Evolutionary conservation across 2,888 invertebrate genomes (phyloP).

Genomic region (Aphodius sticticus): DNA sequence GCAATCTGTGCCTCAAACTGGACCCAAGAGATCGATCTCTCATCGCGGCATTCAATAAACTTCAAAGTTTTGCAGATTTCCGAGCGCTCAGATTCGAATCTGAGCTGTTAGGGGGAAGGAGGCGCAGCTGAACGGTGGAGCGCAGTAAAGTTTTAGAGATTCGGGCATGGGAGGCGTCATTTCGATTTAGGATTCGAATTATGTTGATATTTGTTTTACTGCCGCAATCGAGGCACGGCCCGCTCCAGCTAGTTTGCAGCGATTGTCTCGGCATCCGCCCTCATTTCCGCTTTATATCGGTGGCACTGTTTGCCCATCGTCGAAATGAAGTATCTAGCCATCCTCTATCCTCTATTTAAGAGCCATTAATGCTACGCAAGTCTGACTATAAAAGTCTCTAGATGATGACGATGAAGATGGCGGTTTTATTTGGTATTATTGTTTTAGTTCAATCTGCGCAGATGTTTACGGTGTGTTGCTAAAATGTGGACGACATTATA

Average conservation of each 20-base stretch:
- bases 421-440: not conserved
- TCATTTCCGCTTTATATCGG: not conserved
- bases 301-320: not conserved
- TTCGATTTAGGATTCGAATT: not conserved
- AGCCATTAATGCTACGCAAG: not conserved
- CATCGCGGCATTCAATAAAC: slow-evolving; percentile 4
- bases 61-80: not conserved
- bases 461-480: not conserved
- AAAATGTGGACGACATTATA: not conserved
- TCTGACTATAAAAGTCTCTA: not conserved
- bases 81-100: not conserved
- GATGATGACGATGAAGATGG: not conserved
- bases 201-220: slow-evolving; percentile 4
- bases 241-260: not conserved
- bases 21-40: not conserved
- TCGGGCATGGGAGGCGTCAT: not conserved
- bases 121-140: not conserved
- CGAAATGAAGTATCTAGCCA: not conserved
- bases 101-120: not conserved
- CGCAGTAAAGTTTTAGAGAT: not conserved
- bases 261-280: not conserved
- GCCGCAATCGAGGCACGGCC: not conserved
- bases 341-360: not conserved
- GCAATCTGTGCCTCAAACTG: not conserved
- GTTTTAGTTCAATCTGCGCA: not conserved